phyloP scores from a whole-genome alignment of 37 sponge, comb jelly and placozoan genomes.

The Diacarnus erythraeanus region DNA sequence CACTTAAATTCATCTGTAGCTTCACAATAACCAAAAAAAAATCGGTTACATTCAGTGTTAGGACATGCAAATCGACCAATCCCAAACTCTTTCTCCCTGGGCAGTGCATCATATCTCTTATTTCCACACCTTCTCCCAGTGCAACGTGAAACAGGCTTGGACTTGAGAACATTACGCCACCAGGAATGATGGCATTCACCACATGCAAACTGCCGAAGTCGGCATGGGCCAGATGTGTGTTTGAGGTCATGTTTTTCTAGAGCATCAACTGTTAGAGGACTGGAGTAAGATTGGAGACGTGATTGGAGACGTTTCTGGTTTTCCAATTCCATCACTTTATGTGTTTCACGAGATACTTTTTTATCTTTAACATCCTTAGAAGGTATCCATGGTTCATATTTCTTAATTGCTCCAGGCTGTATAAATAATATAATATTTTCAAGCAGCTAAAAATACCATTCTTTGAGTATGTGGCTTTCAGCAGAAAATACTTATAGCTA shows the following conservation, averaged over 20 bases:
- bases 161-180: slow-evolving; percentile 9
- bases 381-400: not conserved
- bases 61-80: slow-evolving; percentile 11
- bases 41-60: not conserved
- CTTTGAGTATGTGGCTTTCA: too few relatives aligned
- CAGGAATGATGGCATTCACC: not conserved
- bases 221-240: not conserved
- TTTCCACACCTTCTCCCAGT: not conserved
- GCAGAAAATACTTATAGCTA: too few relatives aligned
- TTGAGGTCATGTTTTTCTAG: not conserved
- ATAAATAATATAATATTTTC: too few relatives aligned
- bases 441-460: too few relatives aligned
- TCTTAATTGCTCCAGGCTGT: too few relatives aligned
- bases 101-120: slow-evolving; percentile 1
- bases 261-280: not conserved
- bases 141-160: slow-evolving; percentile 14
- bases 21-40: slow-evolving; percentile 12
- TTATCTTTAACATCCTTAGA: not conserved
- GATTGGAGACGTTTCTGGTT: not conserved
- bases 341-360: not conserved
- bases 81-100: slow-evolving; percentile 15
- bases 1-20: not conserved
- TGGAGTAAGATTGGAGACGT: not conserved
- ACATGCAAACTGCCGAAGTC: slow-evolving; percentile 16
- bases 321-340: not conserved